phyloP scores from a whole-genome alignment of 2,888 invertebrate genomes.

The Polymixis flavicincta region DNA sequence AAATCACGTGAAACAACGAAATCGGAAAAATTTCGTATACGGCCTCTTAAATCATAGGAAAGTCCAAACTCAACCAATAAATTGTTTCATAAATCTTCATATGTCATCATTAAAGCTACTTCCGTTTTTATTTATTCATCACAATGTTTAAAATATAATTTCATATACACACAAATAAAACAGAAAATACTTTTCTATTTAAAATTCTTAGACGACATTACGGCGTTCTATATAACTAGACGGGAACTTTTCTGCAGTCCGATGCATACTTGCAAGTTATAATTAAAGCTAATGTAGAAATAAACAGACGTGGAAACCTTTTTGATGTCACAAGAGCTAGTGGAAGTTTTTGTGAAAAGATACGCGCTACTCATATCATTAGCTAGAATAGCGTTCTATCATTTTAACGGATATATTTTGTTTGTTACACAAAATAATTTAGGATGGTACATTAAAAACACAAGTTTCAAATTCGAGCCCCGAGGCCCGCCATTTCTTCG shows the following conservation, averaged over 20 bases:
- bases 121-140: too few species aligned
- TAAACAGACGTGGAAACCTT: constrained; percentile 47
- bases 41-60: background rate
- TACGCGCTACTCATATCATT: too few species aligned
- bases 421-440: background rate
- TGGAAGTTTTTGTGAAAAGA: background rate
- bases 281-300: constrained; percentile 59
- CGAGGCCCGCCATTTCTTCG: too few species aligned
- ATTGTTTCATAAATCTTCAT: too few species aligned
- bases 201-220: constrained; percentile 12
- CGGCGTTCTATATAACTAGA: constrained; percentile 3
- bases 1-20: too few species aligned
- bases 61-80: background rate
- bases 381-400: background rate
- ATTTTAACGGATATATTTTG: background rate
- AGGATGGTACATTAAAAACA: background rate
- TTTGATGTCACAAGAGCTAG: constrained; percentile 3
- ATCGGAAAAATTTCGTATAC: too few species aligned
- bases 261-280: constrained; percentile 30
- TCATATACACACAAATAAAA: background rate
- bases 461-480: too few species aligned
- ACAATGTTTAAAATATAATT: too few species aligned
- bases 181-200: constrained; percentile 3
- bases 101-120: too few species aligned
- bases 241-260: constrained; percentile 15